These are phyloP conservation scores for Formicarius rufipectus DNA, from an alignment of 2,113 vertebrate species.

Conservation along the genomic window DNA sequence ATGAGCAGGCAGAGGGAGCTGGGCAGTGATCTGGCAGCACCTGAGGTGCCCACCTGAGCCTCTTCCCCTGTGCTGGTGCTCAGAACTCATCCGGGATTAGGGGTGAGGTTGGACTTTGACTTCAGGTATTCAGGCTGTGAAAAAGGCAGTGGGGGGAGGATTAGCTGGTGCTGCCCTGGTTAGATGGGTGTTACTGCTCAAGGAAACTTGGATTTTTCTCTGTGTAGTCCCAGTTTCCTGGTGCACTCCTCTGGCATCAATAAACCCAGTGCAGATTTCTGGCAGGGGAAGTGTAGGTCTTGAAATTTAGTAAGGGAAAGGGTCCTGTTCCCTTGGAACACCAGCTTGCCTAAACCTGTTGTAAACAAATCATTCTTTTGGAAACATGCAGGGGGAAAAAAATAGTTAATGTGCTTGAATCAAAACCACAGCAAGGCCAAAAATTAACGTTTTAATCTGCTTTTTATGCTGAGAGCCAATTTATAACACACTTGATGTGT, in stretches of 20 bases:
- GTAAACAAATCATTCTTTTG: background rate
- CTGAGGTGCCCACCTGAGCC: background rate
- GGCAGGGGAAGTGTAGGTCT: background rate
- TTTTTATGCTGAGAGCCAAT: background rate
- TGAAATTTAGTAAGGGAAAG: background rate
- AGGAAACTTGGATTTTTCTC: background rate
- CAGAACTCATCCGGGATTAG: background rate
- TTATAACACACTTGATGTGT: background rate
- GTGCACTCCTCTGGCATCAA: background rate
- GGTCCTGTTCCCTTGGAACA: background rate
- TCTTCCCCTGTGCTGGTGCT: background rate
- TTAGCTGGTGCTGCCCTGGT: background rate
- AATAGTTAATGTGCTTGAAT: background rate
- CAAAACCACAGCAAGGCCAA: background rate
- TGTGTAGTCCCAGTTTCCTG: background rate
- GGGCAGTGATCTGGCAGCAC: background rate
- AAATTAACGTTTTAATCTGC: background rate
- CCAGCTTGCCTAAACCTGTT: background rate
- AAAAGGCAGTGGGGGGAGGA: background rate
- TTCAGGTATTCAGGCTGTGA: background rate
- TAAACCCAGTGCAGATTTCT: background rate
- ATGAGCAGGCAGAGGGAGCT: no score
- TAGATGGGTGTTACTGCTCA: background rate
- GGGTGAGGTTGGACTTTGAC: background rate
- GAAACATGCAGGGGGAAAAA: background rate